Conservation (phyloP, 53 echinoderm and acorn worm species). For the Henricia sp. region DNA sequence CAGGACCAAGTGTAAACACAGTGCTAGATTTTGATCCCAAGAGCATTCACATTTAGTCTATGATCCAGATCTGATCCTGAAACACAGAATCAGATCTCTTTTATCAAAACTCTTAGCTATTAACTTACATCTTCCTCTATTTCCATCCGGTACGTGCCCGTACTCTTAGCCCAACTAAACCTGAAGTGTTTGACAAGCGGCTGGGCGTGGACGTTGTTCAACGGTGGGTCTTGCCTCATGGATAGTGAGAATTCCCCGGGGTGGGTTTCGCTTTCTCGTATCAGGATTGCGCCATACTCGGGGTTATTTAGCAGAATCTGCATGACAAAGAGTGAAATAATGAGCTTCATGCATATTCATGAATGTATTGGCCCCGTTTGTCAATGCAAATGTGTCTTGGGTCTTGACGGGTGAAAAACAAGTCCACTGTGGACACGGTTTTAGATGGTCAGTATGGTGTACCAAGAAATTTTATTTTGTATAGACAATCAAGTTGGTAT, state of each 20-base stretch:
- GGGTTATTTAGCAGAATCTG: conserved; percentile 76
- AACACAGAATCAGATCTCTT: too few species aligned
- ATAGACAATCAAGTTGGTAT: too few species aligned
- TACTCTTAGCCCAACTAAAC: conserved; percentile 50
- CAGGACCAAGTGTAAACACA: too few species aligned
- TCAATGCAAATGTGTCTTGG: too few species aligned
- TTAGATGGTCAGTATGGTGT: too few species aligned
- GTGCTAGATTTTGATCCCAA: too few species aligned
- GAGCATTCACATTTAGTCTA: too few species aligned
- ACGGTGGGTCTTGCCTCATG: conserved; percentile 72
- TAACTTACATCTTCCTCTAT: conserved; percentile 70
- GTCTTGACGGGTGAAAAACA: too few species aligned
- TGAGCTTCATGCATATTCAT: too few species aligned
- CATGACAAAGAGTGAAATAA: neutral
- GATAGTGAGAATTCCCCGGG: conserved; percentile 80
- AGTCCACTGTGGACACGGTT: too few species aligned
- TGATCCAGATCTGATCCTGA: neutral
- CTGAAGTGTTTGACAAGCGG: conserved; percentile 84
- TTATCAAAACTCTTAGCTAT: neutral
- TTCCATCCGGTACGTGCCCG: conserved; percentile 37
- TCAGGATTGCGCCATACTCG: conserved; percentile 72
- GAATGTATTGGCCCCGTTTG: too few species aligned
- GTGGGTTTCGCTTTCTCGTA: conserved; percentile 80
- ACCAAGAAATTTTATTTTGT: too few species aligned
- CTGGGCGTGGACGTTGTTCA: conserved; percentile 18